Percentiles rank a stretch among this genome's conserved stretches.
phyloP scores from a whole-genome alignment of 2,888 invertebrate genomes.

The Sabatieria punctata region DNA sequence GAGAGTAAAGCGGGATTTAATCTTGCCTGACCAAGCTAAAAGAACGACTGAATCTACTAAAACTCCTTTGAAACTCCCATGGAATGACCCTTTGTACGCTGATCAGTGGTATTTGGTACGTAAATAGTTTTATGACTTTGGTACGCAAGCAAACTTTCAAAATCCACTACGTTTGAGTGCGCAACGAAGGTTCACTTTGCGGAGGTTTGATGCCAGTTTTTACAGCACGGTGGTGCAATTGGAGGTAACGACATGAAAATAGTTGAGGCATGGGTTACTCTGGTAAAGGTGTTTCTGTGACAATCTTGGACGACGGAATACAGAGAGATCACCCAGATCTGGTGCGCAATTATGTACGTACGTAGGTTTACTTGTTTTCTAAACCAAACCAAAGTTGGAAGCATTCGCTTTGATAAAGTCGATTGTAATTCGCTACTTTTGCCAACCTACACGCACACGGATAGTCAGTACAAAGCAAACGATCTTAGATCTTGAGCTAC shows the following conservation, averaged over 20 bases:
- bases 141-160: too few relatives aligned
- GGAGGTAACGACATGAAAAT: conserved; percentile 94
- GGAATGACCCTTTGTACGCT: conserved; percentile 27
- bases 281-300: conserved; percentile 86
- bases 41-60: too few relatives aligned
- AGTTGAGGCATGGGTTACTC: conserved; percentile 86
- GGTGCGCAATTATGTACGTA: conserved; percentile 16
- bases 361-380: too few relatives aligned
- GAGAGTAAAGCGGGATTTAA: conserved; percentile 16
- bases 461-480: too few relatives aligned
- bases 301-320: conserved; percentile 92
- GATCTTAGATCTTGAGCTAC: too few relatives aligned
- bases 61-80: conserved; percentile 17
- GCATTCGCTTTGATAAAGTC: too few relatives aligned
- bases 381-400: too few relatives aligned
- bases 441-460: too few relatives aligned
- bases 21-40: conserved; percentile 12
- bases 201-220: neutral
- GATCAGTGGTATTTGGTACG: conserved; percentile 32
- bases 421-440: too few relatives aligned
- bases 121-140: too few relatives aligned
- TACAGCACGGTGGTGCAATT: conserved; percentile 76
- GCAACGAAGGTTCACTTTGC: too few relatives aligned
- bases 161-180: too few relatives aligned
- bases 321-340: conserved; percentile 43